Percentiles rank a stretch among this genome's conserved stretches.
phyloP scores from a whole-genome alignment of 2,888 invertebrate species.

The Tipula helvola region DNA sequence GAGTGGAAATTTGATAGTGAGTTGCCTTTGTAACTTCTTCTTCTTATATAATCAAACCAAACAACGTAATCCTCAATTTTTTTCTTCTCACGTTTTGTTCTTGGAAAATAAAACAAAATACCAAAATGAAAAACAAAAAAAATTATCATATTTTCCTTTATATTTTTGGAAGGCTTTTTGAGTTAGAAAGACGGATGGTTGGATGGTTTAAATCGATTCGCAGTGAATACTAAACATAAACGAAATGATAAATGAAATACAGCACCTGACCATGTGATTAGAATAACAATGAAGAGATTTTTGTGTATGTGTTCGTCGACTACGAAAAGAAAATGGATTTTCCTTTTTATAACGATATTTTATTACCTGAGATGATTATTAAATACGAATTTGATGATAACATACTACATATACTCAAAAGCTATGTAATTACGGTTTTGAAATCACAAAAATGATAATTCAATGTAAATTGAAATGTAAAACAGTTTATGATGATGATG shows the following conservation, averaged over 20 bases:
- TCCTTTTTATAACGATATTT: not conserved
- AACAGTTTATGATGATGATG: not conserved
- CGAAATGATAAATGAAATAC: constrained; percentile 6
- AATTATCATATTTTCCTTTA: not conserved
- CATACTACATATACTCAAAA: not conserved
- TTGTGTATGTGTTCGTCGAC: not conserved
- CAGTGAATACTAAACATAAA: not conserved
- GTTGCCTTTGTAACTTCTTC: not conserved
- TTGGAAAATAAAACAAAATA: not conserved
- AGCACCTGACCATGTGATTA: constrained; percentile 6
- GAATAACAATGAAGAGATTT: constrained; percentile 7
- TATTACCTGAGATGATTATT: not conserved
- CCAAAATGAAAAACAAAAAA: not conserved
- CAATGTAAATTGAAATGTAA: not conserved
- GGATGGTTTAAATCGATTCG: not conserved
- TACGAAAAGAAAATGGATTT: not conserved
- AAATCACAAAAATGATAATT: not conserved
- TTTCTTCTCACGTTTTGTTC: not conserved
- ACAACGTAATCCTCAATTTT: not conserved
- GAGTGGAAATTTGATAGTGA: not conserved
- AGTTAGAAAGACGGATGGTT: not conserved
- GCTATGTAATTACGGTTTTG: not conserved
- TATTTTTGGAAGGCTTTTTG: not conserved
- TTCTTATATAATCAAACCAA: not conserved
- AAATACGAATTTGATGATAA: not conserved